A percentile compares a stretch with the other conserved stretches of the same genome.
Evolutionary conservation across 2,113 vertebrate species (phyloP).

Genomic region (Phaethon lepturus): DNA sequence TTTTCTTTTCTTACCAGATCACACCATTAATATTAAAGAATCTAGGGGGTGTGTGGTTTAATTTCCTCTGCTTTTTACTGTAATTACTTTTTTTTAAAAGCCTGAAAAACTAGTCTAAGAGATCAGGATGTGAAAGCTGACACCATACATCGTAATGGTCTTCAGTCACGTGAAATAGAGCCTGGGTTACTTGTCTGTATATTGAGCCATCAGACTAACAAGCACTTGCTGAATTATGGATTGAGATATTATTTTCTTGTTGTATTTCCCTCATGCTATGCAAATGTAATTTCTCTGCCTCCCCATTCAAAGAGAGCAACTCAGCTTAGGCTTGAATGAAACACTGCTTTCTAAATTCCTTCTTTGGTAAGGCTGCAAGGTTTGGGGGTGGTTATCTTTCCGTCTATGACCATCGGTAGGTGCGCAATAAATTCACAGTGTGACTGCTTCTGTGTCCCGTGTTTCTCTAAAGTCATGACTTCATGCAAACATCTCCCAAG

Average conservation of each 20-base stretch:
- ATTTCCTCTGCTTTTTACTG: conserved; percentile 14
- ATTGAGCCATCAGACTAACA: background rate
- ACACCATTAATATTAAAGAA: background rate
- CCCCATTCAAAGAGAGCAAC: background rate
- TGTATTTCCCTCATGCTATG: fast-evolving
- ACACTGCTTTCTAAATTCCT: background rate
- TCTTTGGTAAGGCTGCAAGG: background rate
- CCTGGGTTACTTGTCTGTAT: background rate
- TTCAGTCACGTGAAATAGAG: background rate
- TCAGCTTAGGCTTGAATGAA: fast-evolving
- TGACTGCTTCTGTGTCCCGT: background rate
- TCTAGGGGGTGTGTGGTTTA: background rate
- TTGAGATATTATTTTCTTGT: background rate
- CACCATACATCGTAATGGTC: background rate
- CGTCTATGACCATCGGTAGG: background rate
- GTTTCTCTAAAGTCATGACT: background rate
- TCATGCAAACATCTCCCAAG: background rate
- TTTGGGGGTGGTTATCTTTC: background rate
- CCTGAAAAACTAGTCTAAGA: conserved; percentile 37
- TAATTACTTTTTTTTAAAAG: background rate
- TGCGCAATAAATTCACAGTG: background rate
- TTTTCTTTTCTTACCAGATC: background rate
- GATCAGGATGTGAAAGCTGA: background rate
- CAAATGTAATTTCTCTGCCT: background rate
- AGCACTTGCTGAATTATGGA: background rate